Conservation (phyloP, 1,140 invertebrate species). For the Bombus picipes region DNA sequence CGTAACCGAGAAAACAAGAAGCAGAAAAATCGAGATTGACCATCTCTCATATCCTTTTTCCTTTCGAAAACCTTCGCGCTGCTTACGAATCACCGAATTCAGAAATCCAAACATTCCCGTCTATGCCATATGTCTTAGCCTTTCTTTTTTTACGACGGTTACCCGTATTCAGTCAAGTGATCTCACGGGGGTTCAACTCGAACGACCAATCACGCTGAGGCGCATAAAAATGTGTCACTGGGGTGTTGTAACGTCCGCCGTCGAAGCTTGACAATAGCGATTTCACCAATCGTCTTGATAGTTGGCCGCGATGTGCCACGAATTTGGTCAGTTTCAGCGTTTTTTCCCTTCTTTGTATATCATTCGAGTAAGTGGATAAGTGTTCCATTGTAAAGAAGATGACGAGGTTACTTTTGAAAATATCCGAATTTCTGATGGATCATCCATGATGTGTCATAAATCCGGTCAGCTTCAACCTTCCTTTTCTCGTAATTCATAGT, state of each 20-base stretch:
- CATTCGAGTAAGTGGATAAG: background rate
- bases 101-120: slow-evolving; percentile 13
- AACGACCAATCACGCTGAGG: slow-evolving; percentile 73
- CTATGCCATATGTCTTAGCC: background rate
- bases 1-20: slow-evolving; percentile 38
- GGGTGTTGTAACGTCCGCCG: slow-evolving; percentile 74
- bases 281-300: slow-evolving; percentile 23
- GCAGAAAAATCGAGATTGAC: slow-evolving; percentile 3
- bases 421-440: too few species aligned
- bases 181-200: slow-evolving; percentile 71
- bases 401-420: too few species aligned
- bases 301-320: slow-evolving; percentile 5
- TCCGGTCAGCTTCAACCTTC: too few species aligned
- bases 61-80: background rate
- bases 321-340: slow-evolving; percentile 27
- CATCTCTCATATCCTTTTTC: background rate
- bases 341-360: background rate
- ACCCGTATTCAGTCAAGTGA: slow-evolving; percentile 76
- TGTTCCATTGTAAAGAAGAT: too few species aligned
- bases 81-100: background rate
- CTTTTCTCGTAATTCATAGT: too few species aligned
- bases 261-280: slow-evolving; percentile 66
- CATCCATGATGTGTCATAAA: too few species aligned
- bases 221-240: slow-evolving; percentile 76
- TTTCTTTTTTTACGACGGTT: slow-evolving; percentile 70